A percentile compares a stretch with the other conserved stretches of the same genome.
Conservation (phyloP, 2,113 vertebrate species). For the Labrus mixtus region DNA sequence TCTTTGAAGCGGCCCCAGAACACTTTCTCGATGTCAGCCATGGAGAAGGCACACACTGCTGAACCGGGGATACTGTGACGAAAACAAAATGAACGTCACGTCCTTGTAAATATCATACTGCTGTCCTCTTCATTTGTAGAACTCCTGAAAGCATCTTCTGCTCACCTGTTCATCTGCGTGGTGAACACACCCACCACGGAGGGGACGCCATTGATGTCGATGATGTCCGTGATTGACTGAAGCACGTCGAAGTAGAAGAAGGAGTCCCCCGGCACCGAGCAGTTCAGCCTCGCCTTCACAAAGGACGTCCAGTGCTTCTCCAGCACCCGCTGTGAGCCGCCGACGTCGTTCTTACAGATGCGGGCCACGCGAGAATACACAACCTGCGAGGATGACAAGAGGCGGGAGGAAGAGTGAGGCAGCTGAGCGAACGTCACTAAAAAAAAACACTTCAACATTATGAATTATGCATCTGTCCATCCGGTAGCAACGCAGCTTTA, state of each 20-base stretch:
- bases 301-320: slow-evolving; percentile 99
- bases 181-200: slow-evolving; percentile 95
- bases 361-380: slow-evolving; percentile 98
- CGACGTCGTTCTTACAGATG: slow-evolving; percentile 98
- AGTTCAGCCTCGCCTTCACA: slow-evolving; percentile 96
- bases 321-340: slow-evolving; percentile 96
- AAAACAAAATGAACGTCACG: not conserved
- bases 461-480: slow-evolving; percentile 79
- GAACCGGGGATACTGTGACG: slow-evolving; percentile 94
- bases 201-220: slow-evolving; percentile 91
- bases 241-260: slow-evolving; percentile 99
- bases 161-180: slow-evolving; percentile 98
- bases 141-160: not conserved
- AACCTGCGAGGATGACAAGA: slow-evolving; percentile 81
- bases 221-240: slow-evolving; percentile 96
- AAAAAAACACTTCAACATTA: slow-evolving; percentile 66
- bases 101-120: not conserved
- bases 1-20: slow-evolving; percentile 97
- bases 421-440: slow-evolving; percentile 62
- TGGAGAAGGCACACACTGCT: slow-evolving; percentile 96
- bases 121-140: too few species aligned
- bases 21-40: slow-evolving; percentile 96
- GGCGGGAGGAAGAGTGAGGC: slow-evolving; percentile 32
- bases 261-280: slow-evolving; percentile 96
- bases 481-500: slow-evolving; percentile 58